phyloP scores from a whole-genome alignment of 1,140 invertebrate species.

The Scaptomyza hsui region DNA sequence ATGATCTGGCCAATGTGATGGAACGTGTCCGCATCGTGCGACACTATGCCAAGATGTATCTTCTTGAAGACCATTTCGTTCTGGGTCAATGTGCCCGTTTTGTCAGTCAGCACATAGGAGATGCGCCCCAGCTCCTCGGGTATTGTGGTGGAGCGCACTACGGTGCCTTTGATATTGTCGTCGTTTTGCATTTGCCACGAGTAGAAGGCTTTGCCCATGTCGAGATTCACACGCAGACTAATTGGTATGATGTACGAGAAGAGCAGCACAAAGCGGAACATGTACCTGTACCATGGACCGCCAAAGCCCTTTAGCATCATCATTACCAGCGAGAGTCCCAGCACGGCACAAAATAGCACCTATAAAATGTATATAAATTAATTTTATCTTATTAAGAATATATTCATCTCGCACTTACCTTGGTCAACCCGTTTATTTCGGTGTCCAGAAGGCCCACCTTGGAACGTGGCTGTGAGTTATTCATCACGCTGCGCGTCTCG shows the following conservation, averaged over 20 bases:
- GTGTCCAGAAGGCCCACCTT: slow-evolving; percentile 98
- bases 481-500: slow-evolving; percentile 99
- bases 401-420: slow-evolving; percentile 85
- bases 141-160: slow-evolving; percentile 99
- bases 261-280: slow-evolving; percentile 97
- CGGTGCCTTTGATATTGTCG: slow-evolving; percentile 95
- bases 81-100: slow-evolving; percentile 99
- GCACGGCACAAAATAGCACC: slow-evolving; percentile 96
- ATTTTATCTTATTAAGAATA: neutral
- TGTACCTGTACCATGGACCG: slow-evolving; percentile 98
- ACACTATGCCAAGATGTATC: slow-evolving; percentile 95
- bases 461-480: slow-evolving; percentile 96
- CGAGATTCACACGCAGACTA: slow-evolving; percentile 98
- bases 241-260: slow-evolving; percentile 99
- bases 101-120: slow-evolving; percentile 97
- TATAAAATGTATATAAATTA: slow-evolving; percentile 60
- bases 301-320: slow-evolving; percentile 97
- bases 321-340: slow-evolving; percentile 96
- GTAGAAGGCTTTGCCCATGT: slow-evolving; percentile 99
- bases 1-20: slow-evolving; percentile 82
- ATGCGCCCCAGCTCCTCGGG: slow-evolving; percentile 99
- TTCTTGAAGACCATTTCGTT: slow-evolving; percentile 99
- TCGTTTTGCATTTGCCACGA: slow-evolving; percentile 98
- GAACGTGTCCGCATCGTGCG: slow-evolving; percentile 94
- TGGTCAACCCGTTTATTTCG: slow-evolving; percentile 98